Conservation (phyloP, 2,113 vertebrate species). For the Channa argus region DNA sequence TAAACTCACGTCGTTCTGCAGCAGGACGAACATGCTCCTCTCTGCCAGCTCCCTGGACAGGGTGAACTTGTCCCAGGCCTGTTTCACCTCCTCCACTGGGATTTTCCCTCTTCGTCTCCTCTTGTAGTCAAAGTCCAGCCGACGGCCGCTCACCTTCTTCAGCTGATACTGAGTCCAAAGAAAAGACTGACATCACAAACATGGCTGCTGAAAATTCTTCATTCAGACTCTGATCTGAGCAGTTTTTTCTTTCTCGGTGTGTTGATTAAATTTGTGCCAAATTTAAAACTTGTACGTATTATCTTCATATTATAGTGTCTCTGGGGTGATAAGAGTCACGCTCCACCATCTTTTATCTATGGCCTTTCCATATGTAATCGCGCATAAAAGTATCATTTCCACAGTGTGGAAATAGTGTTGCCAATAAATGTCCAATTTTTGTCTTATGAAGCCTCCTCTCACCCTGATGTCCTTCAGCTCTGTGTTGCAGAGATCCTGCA, state of each 20-base stretch:
- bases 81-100: constrained; percentile 86
- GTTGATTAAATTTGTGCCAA: too few relatives aligned
- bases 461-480: constrained; percentile 94
- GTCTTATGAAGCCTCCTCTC: constrained; percentile 10
- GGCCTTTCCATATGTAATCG: too few relatives aligned
- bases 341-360: too few relatives aligned
- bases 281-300: too few relatives aligned
- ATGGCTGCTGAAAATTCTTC: too few relatives aligned
- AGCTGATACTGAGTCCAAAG: constrained; percentile 85
- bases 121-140: constrained; percentile 95
- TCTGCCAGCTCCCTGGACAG: constrained; percentile 92
- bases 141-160: constrained; percentile 92
- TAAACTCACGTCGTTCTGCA: constrained; percentile 92
- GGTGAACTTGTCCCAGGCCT: constrained; percentile 91
- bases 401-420: too few relatives aligned
- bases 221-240: neutral
- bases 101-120: constrained; percentile 87
- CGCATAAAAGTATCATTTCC: too few relatives aligned
- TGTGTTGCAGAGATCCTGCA: constrained; percentile 89
- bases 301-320: too few relatives aligned
- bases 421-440: too few relatives aligned
- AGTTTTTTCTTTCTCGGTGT: neutral
- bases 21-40: constrained; percentile 92
- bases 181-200: neutral
- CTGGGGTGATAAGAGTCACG: too few relatives aligned